Percentiles rank a stretch among this genome's conserved stretches.
Conservation (phyloP, 2,888 invertebrate species). For the Tachystola acroxantha region DNA sequence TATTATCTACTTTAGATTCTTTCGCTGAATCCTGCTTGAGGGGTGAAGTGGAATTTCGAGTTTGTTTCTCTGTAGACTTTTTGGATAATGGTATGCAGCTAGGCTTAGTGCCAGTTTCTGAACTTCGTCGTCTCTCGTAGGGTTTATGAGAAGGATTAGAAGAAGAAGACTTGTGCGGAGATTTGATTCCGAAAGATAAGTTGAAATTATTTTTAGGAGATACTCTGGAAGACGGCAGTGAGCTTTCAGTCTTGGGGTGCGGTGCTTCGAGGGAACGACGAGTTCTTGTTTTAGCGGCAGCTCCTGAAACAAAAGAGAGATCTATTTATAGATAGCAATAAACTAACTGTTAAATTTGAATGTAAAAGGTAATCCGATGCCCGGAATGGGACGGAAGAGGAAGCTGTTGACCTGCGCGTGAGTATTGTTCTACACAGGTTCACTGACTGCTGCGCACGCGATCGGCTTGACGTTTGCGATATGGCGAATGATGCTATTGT, state of each 20-base stretch:
- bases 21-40: conserved; percentile 54
- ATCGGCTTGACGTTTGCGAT: conserved; percentile 49
- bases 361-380: neutral
- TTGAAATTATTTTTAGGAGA: conserved; percentile 62
- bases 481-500: conserved; percentile 48
- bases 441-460: conserved; percentile 52
- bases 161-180: conserved; percentile 44
- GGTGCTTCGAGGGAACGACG: conserved; percentile 59
- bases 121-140: conserved; percentile 54
- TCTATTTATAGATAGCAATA: conserved; percentile 13
- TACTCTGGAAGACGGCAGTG: conserved; percentile 70
- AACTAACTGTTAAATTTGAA: conserved; percentile 10
- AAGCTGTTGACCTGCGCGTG: conserved; percentile 51
- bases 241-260: conserved; percentile 64
- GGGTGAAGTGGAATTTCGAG: conserved; percentile 50
- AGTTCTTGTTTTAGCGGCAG: conserved; percentile 49
- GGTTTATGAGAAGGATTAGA: conserved; percentile 39
- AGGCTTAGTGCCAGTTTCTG: conserved; percentile 51
- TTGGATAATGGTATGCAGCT: conserved; percentile 67
- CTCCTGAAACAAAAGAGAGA: conserved; percentile 60
- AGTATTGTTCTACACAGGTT: conserved; percentile 59
- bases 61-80: conserved; percentile 49
- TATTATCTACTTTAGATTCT: conserved; percentile 44
- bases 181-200: conserved; percentile 55
- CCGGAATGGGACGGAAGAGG: conserved; percentile 37